These are phyloP conservation scores for Scaptomyza montana DNA, from an alignment of 1,140 invertebrate genomes.

Conservation along the genomic window DNA sequence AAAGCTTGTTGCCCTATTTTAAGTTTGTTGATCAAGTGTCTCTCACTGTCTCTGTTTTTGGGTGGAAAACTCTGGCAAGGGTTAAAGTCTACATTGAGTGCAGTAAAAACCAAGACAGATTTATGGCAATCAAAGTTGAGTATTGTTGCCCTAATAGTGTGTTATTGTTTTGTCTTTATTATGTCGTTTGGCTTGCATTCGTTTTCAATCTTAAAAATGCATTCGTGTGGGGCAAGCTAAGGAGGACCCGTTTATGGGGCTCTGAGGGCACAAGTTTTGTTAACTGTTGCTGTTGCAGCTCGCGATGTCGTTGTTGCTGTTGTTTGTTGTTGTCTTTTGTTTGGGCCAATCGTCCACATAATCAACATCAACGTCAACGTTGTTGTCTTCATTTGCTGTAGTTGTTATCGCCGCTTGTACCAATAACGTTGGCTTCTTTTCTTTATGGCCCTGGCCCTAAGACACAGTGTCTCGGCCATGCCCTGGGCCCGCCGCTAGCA, in stretches of 20 bases:
- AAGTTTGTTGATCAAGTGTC: not conserved
- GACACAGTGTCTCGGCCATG: slow-evolving; percentile 24
- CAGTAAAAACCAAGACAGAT: slow-evolving; percentile 25
- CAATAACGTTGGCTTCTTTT: slow-evolving; percentile 21
- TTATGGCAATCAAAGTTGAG: slow-evolving; percentile 19
- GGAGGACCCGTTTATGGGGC: slow-evolving; percentile 35
- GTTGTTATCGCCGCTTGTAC: slow-evolving; percentile 44
- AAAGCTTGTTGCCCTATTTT: not conserved
- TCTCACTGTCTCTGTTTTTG: not conserved
- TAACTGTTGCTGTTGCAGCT: slow-evolving; percentile 25
- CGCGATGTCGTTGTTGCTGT: slow-evolving; percentile 25
- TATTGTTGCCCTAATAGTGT: slow-evolving; percentile 57
- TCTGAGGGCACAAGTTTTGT: slow-evolving; percentile 44
- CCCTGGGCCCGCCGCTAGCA: slow-evolving; percentile 24
- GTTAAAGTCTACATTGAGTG: slow-evolving; percentile 7
- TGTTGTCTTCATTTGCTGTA: slow-evolving; percentile 44
- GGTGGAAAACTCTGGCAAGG: not conserved
- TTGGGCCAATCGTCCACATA: slow-evolving; percentile 57
- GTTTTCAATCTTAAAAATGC: slow-evolving; percentile 35
- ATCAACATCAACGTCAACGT: slow-evolving; percentile 45
- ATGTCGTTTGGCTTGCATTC: slow-evolving; percentile 35
- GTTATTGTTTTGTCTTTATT: slow-evolving; percentile 39
- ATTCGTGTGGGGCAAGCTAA: slow-evolving; percentile 31
- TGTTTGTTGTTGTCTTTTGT: slow-evolving; percentile 24
- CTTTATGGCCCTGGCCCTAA: slow-evolving; percentile 10